Base-by-base conservation (phyloP, 2,888 invertebrate species). In the Himalopsyche kuldschensis region DNA sequence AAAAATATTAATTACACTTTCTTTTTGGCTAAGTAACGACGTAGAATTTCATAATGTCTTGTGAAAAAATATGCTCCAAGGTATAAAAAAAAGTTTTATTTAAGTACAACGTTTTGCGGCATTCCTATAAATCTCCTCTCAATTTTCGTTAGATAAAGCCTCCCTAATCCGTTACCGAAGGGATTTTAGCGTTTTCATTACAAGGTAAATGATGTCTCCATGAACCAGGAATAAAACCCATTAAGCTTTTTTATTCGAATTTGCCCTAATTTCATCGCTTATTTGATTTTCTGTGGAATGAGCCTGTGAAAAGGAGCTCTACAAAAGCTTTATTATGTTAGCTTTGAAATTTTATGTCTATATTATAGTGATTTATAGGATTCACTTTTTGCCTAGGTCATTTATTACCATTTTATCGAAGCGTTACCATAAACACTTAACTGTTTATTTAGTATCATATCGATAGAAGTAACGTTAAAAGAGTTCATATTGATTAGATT, bases 131-230 rank as follows among this genome's bases (percentile, higher is more conserved):
- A 77, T 32, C 24, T 77, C 41, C 41, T 41, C 77, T 77, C 55
- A 82, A 78, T 82, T 82, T 82, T 78, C 82, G 78, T 82, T 48
- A 69, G 77, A 82, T 82, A 78, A 82, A 76, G 48, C 80, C 27
- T 35, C 80, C 82, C 82, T 82, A 82, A 82, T 82, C 82, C 78
- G 48, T 78, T 78, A 82, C 82, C 82, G 55, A 82, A 82, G 82
- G 78, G 82, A 82, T 78, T 82, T 78, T 81, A 76, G 55, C 81
- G 81, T 81, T 81, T 81, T 81, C 69, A 82, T 82, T 82, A 82
- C 82, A 82, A 82, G 82, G 82, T 82, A 82, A 82, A 82, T 78
- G 82, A 82, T 82, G 82, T 82, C 82, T 48, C 55, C 55, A 41
- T 24, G 41, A 77, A 35, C 41, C 41, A 35, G 32, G 77, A 77